These are phyloP conservation scores for Amazona vittata DNA, from an alignment of 2,113 vertebrate genomes.

Conservation along the genomic window DNA sequence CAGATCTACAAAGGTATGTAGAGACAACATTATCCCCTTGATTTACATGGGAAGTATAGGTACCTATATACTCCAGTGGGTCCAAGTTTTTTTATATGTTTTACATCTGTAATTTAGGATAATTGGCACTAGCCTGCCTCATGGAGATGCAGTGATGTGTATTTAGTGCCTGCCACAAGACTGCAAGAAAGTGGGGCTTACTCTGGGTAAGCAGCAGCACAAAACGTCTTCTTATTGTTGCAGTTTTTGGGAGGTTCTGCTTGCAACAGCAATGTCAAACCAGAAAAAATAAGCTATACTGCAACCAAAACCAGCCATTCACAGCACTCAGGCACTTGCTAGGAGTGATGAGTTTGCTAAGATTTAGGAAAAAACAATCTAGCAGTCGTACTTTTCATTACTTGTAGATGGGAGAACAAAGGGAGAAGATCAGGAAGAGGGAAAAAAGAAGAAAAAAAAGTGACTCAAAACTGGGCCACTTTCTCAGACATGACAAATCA, in stretches of 20 bases:
- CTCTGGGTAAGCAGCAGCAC: background rate
- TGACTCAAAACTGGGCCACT: background rate
- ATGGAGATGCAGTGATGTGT: background rate
- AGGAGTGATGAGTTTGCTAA: background rate
- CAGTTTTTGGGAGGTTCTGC: background rate
- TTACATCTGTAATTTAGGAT: background rate
- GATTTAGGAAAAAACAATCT: background rate
- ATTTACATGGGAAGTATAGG: background rate
- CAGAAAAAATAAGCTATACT: background rate
- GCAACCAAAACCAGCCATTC: background rate
- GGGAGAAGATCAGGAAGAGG: background rate
- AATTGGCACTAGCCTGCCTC: background rate
- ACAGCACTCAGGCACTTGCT: background rate
- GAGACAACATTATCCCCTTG: background rate
- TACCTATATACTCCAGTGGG: background rate
- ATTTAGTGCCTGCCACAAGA: background rate
- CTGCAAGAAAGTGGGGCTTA: background rate
- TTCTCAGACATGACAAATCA: background rate
- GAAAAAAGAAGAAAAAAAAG: background rate
- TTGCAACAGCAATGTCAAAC: background rate
- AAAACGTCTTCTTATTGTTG: background rate
- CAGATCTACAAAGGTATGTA: conserved; percentile 10
- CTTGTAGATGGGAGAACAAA: background rate
- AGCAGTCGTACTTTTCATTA: background rate
- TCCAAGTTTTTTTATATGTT: background rate